Evolutionary conservation across 2,888 invertebrate species (phyloP).

Genomic region (Lycocerus yunnanus): DNA sequence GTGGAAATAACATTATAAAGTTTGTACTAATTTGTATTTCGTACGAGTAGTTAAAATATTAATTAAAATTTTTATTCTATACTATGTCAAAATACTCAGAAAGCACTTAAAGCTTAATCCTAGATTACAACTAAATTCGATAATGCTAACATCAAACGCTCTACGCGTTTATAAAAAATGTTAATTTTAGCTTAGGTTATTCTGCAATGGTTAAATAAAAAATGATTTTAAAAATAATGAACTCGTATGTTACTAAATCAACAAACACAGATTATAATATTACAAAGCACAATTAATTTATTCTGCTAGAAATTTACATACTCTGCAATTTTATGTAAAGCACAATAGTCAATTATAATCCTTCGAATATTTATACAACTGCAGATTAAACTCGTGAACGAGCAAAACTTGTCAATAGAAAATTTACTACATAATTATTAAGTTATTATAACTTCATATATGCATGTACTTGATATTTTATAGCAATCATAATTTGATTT

Average conservation of each 20-base stretch:
- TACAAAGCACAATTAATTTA: conserved; percentile 33
- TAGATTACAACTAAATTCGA: not conserved
- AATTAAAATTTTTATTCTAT: not conserved
- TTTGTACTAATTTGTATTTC: no score
- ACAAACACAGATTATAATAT: conserved; percentile 1
- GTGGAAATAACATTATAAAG: not conserved
- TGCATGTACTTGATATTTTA: not conserved
- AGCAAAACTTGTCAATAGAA: conserved; percentile 10
- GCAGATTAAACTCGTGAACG: conserved; percentile 12
- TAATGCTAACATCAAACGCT: not conserved
- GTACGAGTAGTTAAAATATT: not conserved
- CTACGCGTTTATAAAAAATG: no score
- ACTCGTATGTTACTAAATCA: not conserved
- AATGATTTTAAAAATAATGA: not conserved
- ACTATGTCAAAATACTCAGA: not conserved
- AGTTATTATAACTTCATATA: not conserved
- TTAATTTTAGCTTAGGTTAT: not conserved
- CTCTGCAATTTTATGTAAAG: conserved; percentile 28
- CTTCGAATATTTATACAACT: conserved; percentile 42
- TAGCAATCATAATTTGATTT: not conserved
- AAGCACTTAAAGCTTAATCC: not conserved
- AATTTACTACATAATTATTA: conserved; percentile 8
- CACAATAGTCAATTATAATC: conserved; percentile 44
- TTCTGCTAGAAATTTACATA: conserved; percentile 27
- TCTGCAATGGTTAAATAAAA: not conserved